These are phyloP conservation scores for Sogatella furcifera DNA, from an alignment of 1,140 invertebrate genomes.

Conservation along the genomic window DNA sequence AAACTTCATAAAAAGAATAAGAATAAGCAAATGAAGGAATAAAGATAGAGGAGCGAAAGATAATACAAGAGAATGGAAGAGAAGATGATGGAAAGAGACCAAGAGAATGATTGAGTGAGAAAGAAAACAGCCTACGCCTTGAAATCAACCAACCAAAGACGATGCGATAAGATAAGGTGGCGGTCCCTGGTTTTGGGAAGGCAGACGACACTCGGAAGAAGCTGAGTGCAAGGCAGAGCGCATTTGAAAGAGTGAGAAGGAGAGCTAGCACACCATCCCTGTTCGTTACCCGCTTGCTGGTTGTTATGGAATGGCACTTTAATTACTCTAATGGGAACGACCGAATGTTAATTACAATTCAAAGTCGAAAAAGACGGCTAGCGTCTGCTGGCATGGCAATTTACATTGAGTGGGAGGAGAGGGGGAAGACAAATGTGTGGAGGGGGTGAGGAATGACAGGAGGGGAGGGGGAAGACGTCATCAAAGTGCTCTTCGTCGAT, in stretches of 20 bases:
- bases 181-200: neutral
- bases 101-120: neutral
- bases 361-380: constrained; percentile 48
- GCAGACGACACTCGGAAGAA: too few species aligned
- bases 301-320: constrained; percentile 50
- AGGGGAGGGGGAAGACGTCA: constrained; percentile 31
- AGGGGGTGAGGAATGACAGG: constrained; percentile 1
- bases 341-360: constrained; percentile 62
- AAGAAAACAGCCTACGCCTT: neutral
- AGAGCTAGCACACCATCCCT: too few species aligned
- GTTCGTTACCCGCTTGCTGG: constrained; percentile 32
- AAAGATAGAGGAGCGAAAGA: too few species aligned
- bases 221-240: too few species aligned
- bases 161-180: constrained; percentile 35
- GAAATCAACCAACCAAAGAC: neutral
- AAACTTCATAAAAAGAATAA: too few species aligned
- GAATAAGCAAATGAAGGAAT: too few species aligned
- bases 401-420: constrained; percentile 20
- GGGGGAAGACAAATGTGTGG: constrained; percentile 19
- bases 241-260: too few species aligned
- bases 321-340: constrained; percentile 58
- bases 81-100: neutral
- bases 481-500: too few species aligned
- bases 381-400: neutral
- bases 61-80: neutral